Conservation (phyloP, 2,888 invertebrate genomes). For the Clivina fossor region DNA sequence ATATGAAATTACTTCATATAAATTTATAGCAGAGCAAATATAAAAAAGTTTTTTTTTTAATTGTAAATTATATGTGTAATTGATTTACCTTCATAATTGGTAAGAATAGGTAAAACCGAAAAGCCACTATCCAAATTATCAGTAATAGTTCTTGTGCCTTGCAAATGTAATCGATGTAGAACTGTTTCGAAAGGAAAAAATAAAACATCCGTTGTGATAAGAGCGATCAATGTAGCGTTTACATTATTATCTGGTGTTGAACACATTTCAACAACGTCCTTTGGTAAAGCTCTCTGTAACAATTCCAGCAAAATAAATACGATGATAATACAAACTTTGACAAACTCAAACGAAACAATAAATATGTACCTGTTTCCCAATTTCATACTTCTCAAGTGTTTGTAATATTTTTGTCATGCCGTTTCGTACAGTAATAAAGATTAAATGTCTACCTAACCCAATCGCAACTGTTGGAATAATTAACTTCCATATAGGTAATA, state of each 20-base stretch:
- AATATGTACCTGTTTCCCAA: conserved; percentile 25
- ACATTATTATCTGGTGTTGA: conserved; percentile 73
- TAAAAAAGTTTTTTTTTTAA: too few relatives aligned
- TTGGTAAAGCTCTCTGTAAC: conserved; percentile 65
- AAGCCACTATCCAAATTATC: conserved; percentile 94
- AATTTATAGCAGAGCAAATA: too few relatives aligned
- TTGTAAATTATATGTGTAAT: too few relatives aligned
- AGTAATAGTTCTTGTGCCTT: conserved; percentile 97
- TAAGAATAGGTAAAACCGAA: conserved; percentile 89
- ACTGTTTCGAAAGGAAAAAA: conserved; percentile 96
- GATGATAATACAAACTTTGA: background rate
- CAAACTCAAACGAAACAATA: background rate
- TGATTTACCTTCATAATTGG: conserved; percentile 85
- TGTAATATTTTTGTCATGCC: conserved; percentile 49
- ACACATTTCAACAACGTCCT: conserved; percentile 60
- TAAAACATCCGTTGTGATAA: conserved; percentile 81
- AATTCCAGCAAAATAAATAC: conserved; percentile 4
- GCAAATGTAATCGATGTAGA: conserved; percentile 79
- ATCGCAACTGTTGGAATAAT: conserved; percentile 84
- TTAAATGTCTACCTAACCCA: conserved; percentile 84
- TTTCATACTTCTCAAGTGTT: conserved; percentile 24
- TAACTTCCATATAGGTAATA: conserved; percentile 91
- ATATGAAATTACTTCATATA: too few relatives aligned
- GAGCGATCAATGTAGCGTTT: conserved; percentile 78
- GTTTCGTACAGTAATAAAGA: conserved; percentile 66